A percentile compares a stretch with the other conserved stretches of the same genome.
These are phyloP conservation scores for Pocillopora verrucosa DNA, from an alignment of 64 coral and sea anemone species.

Conservation along the genomic window DNA sequence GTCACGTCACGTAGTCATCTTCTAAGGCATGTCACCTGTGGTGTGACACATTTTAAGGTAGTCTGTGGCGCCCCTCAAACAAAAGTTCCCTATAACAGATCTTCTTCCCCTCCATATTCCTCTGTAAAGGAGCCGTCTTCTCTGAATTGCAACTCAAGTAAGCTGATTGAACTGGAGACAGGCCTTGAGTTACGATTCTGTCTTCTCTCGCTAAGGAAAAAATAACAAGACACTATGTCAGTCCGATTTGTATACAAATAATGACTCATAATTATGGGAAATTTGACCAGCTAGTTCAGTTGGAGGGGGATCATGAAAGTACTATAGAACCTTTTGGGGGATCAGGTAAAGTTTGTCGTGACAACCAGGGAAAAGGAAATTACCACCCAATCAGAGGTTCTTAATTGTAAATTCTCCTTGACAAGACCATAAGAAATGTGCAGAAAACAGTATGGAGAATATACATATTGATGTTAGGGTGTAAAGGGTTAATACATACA, in stretches of 20 bases:
- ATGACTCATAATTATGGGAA: not conserved
- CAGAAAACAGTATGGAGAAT: too few relatives aligned
- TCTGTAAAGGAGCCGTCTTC: constrained; percentile 59
- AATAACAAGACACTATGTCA: not conserved
- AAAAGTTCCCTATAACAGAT: constrained; percentile 29
- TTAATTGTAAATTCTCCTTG: too few relatives aligned
- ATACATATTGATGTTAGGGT: too few relatives aligned
- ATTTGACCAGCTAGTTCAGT: too few relatives aligned
- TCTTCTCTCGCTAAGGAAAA: constrained; percentile 8
- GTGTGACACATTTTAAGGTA: not conserved
- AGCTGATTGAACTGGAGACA: not conserved
- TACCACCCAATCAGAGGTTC: too few relatives aligned
- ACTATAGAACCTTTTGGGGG: too few relatives aligned
- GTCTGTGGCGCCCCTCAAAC: not conserved
- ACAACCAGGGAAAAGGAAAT: too few relatives aligned
- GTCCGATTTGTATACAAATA: not conserved
- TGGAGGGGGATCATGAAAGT: too few relatives aligned
- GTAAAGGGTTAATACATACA: not conserved
- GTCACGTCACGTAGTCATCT: not conserved
- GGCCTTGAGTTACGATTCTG: constrained; percentile 13
- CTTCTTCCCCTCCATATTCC: constrained; percentile 50
- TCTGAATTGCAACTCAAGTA: constrained; percentile 26
- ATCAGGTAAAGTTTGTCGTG: too few relatives aligned
- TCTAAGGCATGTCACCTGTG: not conserved
- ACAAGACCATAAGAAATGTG: too few relatives aligned